These are phyloP conservation scores for Coracias cyanogaster DNA, from an alignment of 2,797 vertebrate genomes.

Conservation along the genomic window DNA sequence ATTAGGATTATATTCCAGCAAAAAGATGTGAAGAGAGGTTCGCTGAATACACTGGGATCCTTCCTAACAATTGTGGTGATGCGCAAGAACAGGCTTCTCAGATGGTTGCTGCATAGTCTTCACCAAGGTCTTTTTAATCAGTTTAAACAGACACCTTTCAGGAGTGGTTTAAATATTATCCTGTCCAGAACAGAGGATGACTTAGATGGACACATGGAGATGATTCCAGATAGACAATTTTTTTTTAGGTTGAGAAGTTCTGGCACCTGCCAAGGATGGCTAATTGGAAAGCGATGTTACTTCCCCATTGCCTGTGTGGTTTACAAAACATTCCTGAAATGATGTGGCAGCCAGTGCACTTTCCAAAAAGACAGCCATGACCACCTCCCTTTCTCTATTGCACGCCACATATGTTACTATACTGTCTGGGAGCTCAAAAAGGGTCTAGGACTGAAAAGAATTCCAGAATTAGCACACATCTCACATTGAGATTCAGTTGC, in stretches of 20 bases:
- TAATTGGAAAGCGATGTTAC: not conserved
- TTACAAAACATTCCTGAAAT: not conserved
- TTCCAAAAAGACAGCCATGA: not conserved
- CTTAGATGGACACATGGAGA: not conserved
- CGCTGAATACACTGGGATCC: not conserved
- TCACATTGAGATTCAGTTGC: not conserved
- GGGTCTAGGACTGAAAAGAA: not conserved
- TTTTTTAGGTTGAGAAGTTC: not conserved
- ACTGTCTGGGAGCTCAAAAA: not conserved
- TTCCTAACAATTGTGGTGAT: not conserved
- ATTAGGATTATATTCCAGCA: not conserved
- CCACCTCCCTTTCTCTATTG: not conserved
- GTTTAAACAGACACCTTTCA: not conserved
- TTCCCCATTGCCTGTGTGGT: accelerated
- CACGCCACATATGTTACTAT: accelerated
- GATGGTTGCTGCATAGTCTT: not conserved
- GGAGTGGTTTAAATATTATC: not conserved
- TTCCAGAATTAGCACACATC: not conserved
- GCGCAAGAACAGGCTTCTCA: not conserved
- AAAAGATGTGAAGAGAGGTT: not conserved
- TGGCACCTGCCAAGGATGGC: not conserved
- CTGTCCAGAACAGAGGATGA: not conserved
- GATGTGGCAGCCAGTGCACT: not conserved
- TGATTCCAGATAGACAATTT: not conserved
- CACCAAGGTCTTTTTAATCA: not conserved